Percentiles rank a stretch among this genome's conserved stretches.
Evolutionary conservation across 2,113 vertebrate genomes (phyloP).

Genomic region (Nothocercus julius): DNA sequence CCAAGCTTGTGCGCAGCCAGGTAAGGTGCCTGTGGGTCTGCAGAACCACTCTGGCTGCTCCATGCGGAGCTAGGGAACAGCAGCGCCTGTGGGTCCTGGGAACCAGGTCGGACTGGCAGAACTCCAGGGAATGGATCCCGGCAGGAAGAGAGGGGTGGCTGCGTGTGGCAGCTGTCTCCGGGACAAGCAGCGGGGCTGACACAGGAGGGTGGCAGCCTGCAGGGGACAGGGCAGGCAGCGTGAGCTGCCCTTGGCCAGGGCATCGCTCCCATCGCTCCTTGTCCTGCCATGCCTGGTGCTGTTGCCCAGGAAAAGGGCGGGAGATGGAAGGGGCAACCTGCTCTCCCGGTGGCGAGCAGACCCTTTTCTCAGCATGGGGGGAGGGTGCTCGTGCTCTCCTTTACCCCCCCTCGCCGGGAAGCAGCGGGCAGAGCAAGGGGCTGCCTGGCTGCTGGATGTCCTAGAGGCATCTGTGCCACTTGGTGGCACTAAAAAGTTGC

Average conservation of each 20-base stretch:
- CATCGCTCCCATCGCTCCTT: not conserved
- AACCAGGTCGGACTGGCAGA: not conserved
- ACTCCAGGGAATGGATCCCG: not conserved
- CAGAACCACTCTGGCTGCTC: not conserved
- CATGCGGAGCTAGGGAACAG: not conserved
- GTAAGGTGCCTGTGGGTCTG: not conserved
- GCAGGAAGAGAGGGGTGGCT: not conserved
- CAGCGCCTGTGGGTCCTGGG: not conserved
- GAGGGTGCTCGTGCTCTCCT: not conserved
- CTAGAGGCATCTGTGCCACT: slow-evolving; percentile 77
- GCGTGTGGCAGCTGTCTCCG: not conserved
- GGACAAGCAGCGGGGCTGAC: not conserved
- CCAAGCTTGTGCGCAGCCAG: not conserved
- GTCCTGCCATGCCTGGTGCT: not conserved
- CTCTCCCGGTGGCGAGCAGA: not conserved
- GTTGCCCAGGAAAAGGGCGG: not conserved
- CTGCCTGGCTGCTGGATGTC: slow-evolving; percentile 50
- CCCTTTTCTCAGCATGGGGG: not conserved
- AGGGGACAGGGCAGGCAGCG: not conserved
- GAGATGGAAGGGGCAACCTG: not conserved
- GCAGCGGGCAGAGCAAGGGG: slow-evolving; percentile 30
- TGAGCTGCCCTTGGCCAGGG: not conserved
- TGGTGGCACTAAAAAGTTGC: slow-evolving; percentile 83
- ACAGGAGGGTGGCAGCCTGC: not conserved
- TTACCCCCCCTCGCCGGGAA: not conserved